Base-by-base conservation (phyloP, 2,888 invertebrate species). In the Pterostichus niger region DNA sequence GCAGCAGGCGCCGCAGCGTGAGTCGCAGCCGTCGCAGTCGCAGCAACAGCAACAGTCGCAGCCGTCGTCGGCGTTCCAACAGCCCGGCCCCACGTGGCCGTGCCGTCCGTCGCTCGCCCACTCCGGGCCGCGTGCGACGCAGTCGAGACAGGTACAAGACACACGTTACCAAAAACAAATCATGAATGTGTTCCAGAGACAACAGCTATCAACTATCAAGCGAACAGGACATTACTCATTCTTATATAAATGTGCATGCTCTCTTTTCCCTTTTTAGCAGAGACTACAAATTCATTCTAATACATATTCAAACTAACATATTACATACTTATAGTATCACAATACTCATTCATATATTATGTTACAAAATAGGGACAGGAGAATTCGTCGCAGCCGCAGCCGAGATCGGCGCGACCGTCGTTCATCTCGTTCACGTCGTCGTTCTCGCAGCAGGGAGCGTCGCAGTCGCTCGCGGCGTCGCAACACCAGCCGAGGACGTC, bases 351-450 rank as follows among this genome's bases (percentile, higher is more conserved):
- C n/a, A n/a, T 24, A 24, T 40, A 9, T 7, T 40, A 6, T 40
- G 40, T 40, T 40, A 40, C 40, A 40, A 40, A 40, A 10, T 61
- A 83, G 83, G 61, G 86, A 40, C 84, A 88, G 87, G 77, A 86
- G 88, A 84, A 85, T 88, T 11, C 86, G 90, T 59, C 86, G 89
- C 61, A 89, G 89, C 82, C 87, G 89, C 59, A 89, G 89, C 85
- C 88, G 90, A 44, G 90, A 90, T 84, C 88, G 88, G 84, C 86
- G 85, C 52, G 86, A 87, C 61, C 86, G 87, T 77, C 86, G 85
- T 84, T 87, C 86, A 56, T 85, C 86, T 0, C 87, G 90, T 85
- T 89, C 91, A 83, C 86, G 89, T 77, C 87, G 88, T 11, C 73
- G 82, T 7, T 76, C 76, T 7, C 54, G 77, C 31, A 88, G 88